Conservation (phyloP, 2,113 vertebrate genomes). For the Falcunculus frontatus region DNA sequence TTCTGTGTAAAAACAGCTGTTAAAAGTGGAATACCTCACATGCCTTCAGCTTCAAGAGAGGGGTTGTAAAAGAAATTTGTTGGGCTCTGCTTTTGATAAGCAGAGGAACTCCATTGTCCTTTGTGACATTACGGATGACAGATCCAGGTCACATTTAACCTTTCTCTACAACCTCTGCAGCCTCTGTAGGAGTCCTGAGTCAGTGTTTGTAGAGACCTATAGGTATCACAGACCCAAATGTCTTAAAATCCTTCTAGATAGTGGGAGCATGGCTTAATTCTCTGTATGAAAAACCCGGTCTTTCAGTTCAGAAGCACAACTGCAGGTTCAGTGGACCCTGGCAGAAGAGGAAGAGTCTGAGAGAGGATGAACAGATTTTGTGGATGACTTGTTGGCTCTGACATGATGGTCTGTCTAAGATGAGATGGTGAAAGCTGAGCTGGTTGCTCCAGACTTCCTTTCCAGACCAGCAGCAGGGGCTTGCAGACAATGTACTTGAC, state of each 20-base stretch:
- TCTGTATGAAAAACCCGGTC: neutral
- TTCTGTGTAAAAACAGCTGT: neutral
- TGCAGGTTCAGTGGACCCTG: neutral
- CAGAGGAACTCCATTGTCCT: neutral
- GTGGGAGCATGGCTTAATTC: rapidly evolving
- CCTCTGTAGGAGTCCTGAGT: neutral
- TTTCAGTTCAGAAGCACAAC: neutral
- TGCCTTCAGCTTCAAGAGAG: neutral
- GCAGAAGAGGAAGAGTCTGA: neutral
- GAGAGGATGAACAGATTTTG: neutral
- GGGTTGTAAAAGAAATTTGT: neutral
- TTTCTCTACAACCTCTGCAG: neutral
- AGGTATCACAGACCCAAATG: neutral
- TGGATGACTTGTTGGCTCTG: neutral
- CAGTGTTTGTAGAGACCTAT: neutral
- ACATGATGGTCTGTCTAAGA: neutral
- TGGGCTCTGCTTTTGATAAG: neutral
- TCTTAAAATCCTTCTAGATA: neutral
- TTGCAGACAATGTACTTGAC: neutral
- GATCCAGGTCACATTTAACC: neutral
- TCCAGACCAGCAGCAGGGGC: neutral
- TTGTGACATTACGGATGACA: neutral
- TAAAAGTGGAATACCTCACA: neutral
- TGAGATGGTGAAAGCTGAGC: neutral
- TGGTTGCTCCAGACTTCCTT: neutral